phyloP scores from a whole-genome alignment of 2,888 invertebrate species.

The Ornithoptera alexandrae region DNA sequence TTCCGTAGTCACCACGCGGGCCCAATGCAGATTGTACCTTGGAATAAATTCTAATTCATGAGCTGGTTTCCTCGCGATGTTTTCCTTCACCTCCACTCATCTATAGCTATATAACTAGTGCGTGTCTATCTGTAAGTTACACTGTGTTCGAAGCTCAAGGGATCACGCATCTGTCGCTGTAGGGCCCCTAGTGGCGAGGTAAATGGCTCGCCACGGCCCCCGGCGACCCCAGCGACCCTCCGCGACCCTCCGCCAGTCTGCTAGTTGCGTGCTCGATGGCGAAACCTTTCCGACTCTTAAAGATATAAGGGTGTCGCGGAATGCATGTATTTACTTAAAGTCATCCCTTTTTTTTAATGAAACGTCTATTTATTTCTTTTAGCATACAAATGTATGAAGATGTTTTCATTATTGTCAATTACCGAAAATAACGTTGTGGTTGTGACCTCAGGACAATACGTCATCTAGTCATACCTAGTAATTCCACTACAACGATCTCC shows the following conservation, averaged over 20 bases:
- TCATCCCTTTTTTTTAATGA: constrained; percentile 10
- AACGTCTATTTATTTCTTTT: not conserved
- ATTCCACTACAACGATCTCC: too few relatives aligned
- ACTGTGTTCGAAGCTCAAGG: constrained; percentile 31
- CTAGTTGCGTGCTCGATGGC: constrained; percentile 25
- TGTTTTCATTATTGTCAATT: too few relatives aligned
- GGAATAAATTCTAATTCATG: too few relatives aligned
- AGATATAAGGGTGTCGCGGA: constrained; percentile 19
- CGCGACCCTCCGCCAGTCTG: constrained; percentile 25
- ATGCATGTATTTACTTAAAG: constrained; percentile 29
- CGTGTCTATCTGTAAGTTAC: constrained; percentile 16
- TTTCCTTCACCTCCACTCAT: too few relatives aligned
- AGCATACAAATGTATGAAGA: too few relatives aligned
- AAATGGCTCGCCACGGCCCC: constrained; percentile 28
- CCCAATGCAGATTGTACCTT: too few relatives aligned
- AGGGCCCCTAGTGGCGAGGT: constrained; percentile 33
- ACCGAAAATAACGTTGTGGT: too few relatives aligned
- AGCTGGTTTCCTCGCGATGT: too few relatives aligned
- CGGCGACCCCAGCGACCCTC: not conserved
- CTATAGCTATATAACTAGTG: too few relatives aligned
- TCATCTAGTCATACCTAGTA: too few relatives aligned
- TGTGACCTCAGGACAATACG: too few relatives aligned
- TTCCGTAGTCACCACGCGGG: too few relatives aligned
- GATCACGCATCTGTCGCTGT: constrained; percentile 47
- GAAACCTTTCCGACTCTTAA: constrained; percentile 25